Conservation (phyloP, 2,888 invertebrate genomes). For the Anoncus sp. region DNA sequence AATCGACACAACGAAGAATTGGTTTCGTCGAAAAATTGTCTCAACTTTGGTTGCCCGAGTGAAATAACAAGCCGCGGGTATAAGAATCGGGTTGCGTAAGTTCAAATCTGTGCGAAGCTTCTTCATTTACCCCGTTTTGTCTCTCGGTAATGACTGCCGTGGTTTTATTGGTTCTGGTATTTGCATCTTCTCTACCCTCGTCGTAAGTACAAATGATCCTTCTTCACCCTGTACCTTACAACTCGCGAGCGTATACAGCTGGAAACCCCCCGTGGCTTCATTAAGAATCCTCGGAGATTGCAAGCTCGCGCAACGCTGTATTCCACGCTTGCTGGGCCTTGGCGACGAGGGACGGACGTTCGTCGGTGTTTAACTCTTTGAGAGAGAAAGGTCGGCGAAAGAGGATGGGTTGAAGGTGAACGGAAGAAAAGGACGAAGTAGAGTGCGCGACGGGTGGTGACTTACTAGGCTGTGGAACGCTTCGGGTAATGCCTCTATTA, state of each 20-base stretch:
- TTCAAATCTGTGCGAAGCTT: not conserved
- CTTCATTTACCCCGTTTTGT: slow-evolving; percentile 32
- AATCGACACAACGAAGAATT: slow-evolving; percentile 1
- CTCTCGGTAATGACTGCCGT: slow-evolving; percentile 58
- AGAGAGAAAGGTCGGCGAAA: slow-evolving; percentile 15
- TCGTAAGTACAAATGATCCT: not conserved
- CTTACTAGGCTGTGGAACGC: slow-evolving; percentile 53
- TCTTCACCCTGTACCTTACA: slow-evolving; percentile 5
- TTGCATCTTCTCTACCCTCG: slow-evolving; percentile 57
- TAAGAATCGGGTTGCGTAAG: slow-evolving; percentile 15
- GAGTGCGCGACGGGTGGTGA: slow-evolving; percentile 40
- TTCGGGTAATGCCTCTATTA: slow-evolving; percentile 74
- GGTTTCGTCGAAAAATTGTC: not conserved
- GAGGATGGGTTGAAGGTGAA: slow-evolving; percentile 18
- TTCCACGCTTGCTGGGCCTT: not conserved
- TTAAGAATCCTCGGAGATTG: slow-evolving; percentile 63
- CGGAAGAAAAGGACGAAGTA: slow-evolving; percentile 36
- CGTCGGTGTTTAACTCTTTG: slow-evolving; percentile 48
- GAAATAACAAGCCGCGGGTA: not conserved
- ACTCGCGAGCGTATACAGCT: slow-evolving; percentile 2
- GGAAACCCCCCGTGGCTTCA: slow-evolving; percentile 49
- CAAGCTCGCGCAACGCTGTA: slow-evolving; percentile 26
- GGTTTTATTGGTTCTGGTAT: slow-evolving; percentile 64
- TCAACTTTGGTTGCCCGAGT: not conserved
- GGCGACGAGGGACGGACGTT: slow-evolving; percentile 12